phyloP scores from a whole-genome alignment of 1,140 invertebrate species.

The Heliconius melpomene region DNA sequence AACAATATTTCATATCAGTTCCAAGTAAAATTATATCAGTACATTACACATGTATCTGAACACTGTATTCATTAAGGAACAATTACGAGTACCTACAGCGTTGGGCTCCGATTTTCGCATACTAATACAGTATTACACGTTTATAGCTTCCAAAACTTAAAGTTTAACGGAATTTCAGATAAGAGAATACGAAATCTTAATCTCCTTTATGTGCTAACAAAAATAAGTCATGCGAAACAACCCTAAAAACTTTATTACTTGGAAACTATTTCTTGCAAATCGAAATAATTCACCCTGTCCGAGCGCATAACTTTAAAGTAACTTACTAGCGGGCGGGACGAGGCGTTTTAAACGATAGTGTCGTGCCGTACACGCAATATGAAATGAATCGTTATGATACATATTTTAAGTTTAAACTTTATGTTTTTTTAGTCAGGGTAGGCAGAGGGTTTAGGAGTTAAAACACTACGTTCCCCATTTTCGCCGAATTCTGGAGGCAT shows the following conservation, averaged over 20 bases:
- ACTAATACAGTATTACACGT: background rate
- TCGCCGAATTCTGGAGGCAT: too few relatives aligned
- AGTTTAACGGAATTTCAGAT: slow-evolving; percentile 16
- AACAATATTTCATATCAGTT: background rate
- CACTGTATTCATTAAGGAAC: background rate
- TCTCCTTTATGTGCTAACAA: slow-evolving; percentile 51
- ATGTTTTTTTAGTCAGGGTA: too few relatives aligned
- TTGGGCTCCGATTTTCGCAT: background rate
- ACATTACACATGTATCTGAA: background rate
- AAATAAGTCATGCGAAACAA: slow-evolving; percentile 64
- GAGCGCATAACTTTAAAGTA: slow-evolving; percentile 64
- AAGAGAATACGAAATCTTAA: slow-evolving; percentile 47
- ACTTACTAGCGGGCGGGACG: slow-evolving; percentile 57
- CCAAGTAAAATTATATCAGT: background rate
- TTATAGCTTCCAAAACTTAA: background rate
- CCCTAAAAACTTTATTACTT: slow-evolving; percentile 67
- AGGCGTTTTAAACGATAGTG: slow-evolving; percentile 54
- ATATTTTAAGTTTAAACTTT: background rate
- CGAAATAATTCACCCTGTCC: slow-evolving; percentile 68
- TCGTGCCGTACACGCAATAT: slow-evolving; percentile 47
- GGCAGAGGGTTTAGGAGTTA: too few relatives aligned
- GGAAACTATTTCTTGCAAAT: slow-evolving; percentile 69
- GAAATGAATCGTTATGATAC: slow-evolving; percentile 58
- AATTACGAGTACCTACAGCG: background rate
- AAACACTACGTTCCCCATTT: too few relatives aligned